phyloP scores from a whole-genome alignment of 2,888 invertebrate genomes.

The Drosophila stalkeri region DNA sequence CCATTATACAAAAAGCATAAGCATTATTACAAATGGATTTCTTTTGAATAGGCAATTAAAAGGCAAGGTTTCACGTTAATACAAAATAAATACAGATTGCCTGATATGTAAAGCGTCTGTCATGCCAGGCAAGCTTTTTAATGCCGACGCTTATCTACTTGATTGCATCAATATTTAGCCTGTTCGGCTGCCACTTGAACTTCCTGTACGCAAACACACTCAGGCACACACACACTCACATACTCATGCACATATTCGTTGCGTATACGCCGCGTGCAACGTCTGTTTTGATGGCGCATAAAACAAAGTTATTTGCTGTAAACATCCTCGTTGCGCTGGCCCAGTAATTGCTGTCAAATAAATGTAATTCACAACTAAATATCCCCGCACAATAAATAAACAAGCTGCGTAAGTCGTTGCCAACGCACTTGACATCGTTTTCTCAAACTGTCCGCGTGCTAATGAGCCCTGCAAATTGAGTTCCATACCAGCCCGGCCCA shows the following conservation, averaged over 20 bases:
- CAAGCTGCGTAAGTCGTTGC: constrained; percentile 24
- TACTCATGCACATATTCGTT: constrained; percentile 3
- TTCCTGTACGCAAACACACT: constrained; percentile 22
- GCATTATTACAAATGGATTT: constrained; percentile 19
- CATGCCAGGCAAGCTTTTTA: constrained; percentile 22
- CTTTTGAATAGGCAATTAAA: constrained; percentile 51
- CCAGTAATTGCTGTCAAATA: constrained; percentile 51
- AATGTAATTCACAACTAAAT: constrained; percentile 43
- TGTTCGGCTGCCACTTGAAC: constrained; percentile 8
- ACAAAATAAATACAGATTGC: constrained; percentile 21
- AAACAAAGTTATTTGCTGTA: constrained; percentile 60
- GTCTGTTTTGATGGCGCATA: constrained; percentile 43
- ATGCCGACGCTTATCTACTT: constrained; percentile 36
- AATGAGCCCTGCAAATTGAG: constrained; percentile 69
- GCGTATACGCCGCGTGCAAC: constrained; percentile 44
- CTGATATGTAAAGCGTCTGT: constrained; percentile 10
- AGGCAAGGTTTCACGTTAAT: constrained; percentile 45
- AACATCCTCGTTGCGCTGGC: constrained; percentile 63
- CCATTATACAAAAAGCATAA: constrained; percentile 2
- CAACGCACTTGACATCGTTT: constrained; percentile 75
- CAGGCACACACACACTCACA: neutral
- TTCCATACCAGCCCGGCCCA: constrained; percentile 26
- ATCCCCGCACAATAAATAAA: constrained; percentile 23
- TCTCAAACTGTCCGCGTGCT: constrained; percentile 68
- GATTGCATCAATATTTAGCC: constrained; percentile 40